Base-by-base conservation (phyloP, 2,113 vertebrate genomes). In the Nothobranchius furzeri region DNA sequence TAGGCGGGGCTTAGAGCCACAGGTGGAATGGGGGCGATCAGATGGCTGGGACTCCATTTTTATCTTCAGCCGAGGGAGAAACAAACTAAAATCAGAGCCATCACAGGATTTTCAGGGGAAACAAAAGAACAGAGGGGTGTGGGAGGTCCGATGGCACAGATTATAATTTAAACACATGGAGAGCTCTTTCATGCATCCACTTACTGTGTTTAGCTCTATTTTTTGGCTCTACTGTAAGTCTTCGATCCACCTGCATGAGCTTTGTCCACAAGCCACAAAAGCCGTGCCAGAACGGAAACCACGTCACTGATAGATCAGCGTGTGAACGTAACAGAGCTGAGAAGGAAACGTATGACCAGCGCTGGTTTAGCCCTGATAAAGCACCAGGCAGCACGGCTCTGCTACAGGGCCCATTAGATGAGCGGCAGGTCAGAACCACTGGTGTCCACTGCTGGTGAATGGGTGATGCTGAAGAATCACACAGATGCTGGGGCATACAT, bases 21-120 rank as follows among this genome's bases (percentile, higher is more conserved):
- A 20, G 20, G 20, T 20, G 20, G 20, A 20, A 20, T 20, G 20
- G 20, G 20, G 20, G 20, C 20, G 20, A 20, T 79, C 62, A 68
- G 40, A 76, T 47, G 75, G 74, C 82, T 88, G 76, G 68, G 79
- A 81, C 76, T 85, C 66, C 56, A 50, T 3, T 17, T 7, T 78
- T 86, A 82, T 68, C 72, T 85, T 78, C 70, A 81, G 59, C 35
- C 3, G 55, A 42, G 47, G 1, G 20, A 20, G 20, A 20, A 20
- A 20, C 20, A 20, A 20, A 20, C 20, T 1, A 20, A 20, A 20
- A 20, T 20, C 20, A 20, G 20, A 20, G 20, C 20, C 20, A 20
- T 20, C 20, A 20, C 20, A 20, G 30, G 67, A 75, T 30, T 30
- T 30, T 30, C 43, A 36, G 50, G 56, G 68, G 68, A 40, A 42